Percentiles rank a stretch among this genome's conserved stretches.
These are phyloP conservation scores for Cydia amplana DNA, from an alignment of 1,140 invertebrate genomes.

Conservation along the genomic window DNA sequence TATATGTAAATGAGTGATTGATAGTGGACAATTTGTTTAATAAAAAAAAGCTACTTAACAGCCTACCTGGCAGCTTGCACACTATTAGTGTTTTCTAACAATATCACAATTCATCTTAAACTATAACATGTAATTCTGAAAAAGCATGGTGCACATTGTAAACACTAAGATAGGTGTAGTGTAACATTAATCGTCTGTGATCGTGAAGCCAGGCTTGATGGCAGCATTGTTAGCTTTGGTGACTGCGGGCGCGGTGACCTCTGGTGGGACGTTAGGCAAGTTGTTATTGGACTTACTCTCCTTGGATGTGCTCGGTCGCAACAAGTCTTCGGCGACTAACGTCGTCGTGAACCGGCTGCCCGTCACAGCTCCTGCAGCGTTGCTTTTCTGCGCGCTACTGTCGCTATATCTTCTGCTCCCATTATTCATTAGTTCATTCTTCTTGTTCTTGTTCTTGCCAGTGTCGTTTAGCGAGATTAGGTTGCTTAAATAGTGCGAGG, in stretches of 20 bases:
- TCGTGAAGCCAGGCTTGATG: constrained; percentile 63
- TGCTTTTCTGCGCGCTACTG: constrained; percentile 63
- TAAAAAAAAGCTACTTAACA: constrained; percentile 4
- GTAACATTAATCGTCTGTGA: constrained; percentile 45
- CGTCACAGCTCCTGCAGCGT: constrained; percentile 43
- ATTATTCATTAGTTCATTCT: constrained; percentile 59
- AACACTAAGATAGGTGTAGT: background rate
- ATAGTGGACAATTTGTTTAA: background rate
- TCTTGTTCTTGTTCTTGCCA: constrained; percentile 50
- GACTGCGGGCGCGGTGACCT: constrained; percentile 37
- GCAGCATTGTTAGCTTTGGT: constrained; percentile 59
- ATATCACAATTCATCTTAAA: constrained; percentile 31
- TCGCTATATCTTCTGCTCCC: constrained; percentile 69
- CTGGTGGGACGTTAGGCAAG: constrained; percentile 34
- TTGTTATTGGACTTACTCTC: constrained; percentile 53
- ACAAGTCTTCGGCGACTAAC: constrained; percentile 58
- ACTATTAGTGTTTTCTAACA: constrained; percentile 14
- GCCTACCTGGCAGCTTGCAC: constrained; percentile 1
- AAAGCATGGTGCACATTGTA: background rate
- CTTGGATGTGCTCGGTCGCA: constrained; percentile 47
- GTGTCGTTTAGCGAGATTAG: constrained; percentile 56
- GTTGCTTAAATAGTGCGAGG: constrained; percentile 47
- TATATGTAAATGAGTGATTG: background rate
- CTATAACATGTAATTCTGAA: background rate
- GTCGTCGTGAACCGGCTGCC: constrained; percentile 70